A percentile compares a stretch with the other conserved stretches of the same genome.
Conservation (phyloP, 2,113 vertebrate species). For the Ochotona curzoniae region DNA sequence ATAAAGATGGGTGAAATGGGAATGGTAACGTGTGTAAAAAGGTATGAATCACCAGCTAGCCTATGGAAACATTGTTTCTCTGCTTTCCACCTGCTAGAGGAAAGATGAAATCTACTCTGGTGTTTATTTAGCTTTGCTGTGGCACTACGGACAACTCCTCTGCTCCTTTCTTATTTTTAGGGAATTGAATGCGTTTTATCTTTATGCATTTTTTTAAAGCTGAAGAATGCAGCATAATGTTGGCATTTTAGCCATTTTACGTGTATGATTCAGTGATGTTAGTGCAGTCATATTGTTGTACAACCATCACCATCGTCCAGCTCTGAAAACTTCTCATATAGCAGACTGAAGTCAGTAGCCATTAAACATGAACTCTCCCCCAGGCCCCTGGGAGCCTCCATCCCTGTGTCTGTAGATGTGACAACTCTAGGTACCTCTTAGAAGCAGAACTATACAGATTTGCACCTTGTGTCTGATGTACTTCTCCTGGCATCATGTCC, state of each 20-base stretch:
- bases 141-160: not conserved
- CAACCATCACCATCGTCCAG: not conserved
- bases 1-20: not conserved
- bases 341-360: not conserved
- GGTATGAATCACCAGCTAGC: not conserved
- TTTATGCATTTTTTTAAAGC: not conserved
- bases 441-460: fast-evolving
- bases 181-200: not conserved
- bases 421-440: too few species aligned
- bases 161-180: not conserved
- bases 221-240: not conserved
- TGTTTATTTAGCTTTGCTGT: not conserved
- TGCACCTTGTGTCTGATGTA: not conserved
- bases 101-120: not conserved
- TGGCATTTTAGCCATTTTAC: too few species aligned
- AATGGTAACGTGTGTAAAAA: not conserved
- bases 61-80: not conserved
- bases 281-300: not conserved
- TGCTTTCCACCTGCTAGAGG: not conserved
- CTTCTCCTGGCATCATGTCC: not conserved
- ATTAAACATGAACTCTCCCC: not conserved
- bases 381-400: too few species aligned
- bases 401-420: not conserved
- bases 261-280: too few species aligned
- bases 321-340: not conserved